Base-by-base conservation (phyloP, 2,797 vertebrate species). In the Echeneis naucrates region DNA sequence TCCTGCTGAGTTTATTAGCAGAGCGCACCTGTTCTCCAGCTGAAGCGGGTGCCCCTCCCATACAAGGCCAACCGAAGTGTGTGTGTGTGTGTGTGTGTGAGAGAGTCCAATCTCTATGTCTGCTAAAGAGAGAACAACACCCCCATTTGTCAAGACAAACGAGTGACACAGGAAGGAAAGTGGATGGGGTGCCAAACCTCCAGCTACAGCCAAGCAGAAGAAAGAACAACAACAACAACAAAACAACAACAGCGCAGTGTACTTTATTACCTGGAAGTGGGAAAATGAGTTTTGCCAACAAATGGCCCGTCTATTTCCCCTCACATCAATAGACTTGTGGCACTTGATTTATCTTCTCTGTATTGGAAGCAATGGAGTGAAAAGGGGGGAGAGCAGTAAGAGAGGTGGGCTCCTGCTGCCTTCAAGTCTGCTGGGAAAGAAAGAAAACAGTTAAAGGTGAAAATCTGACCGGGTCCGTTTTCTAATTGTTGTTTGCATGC, bases 281-380 rank as follows among this genome's bases (percentile, higher is more conserved):
- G 86, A 90, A 92, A 92, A 92, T 92, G 87, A 88, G 86, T 91
- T 92, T 91, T 87, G 89, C 86, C 88, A 89, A 90, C 90, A 91
- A 92, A 88, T 67, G 82, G 87, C 78, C 82, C 84, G 88, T 92
- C 84, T 77, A 91, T 92, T 90, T 88, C 88, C 84, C 60, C 78
- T 82, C 86, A 89, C 89, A 90, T 90, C 91, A 87, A 86, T 80
- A 83, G 69, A 87, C 84, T 79, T 62, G 1, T 79, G 82, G 81
- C 87, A 87, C 83, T 80, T 88, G 88, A 92, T 94, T 92, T 91
- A 92, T 92, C 88, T 87, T 53, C 74, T 77, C 68, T 64, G 82
- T 83, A 85, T 81, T 62, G 75, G 80, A 87, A 79, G 82, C 84
- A 86, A 89, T 86, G 85, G 82, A 86, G 85, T 74, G 83, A 70